Evolutionary conservation across 1,140 invertebrate species (phyloP).

Genomic region (Ceratina australensis): DNA sequence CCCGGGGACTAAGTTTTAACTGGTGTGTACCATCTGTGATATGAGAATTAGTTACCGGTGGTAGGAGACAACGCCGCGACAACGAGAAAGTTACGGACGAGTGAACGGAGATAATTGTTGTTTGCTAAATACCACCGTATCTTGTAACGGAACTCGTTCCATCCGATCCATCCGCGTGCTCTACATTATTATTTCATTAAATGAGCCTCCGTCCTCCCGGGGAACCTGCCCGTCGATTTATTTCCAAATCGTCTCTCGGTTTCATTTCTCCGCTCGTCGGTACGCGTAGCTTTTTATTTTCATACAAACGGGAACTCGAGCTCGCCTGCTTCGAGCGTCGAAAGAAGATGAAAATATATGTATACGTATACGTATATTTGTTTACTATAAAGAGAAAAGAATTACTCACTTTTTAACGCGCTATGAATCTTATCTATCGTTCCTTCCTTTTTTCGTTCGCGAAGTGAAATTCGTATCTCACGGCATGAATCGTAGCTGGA

Average conservation of each 20-base stretch:
- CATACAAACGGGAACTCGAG: slow-evolving; percentile 51
- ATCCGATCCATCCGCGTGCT: not conserved
- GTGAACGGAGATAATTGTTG: slow-evolving; percentile 54
- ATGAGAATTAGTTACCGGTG: slow-evolving; percentile 54
- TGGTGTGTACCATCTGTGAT: slow-evolving; percentile 49
- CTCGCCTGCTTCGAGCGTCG: too few relatives aligned
- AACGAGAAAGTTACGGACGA: slow-evolving; percentile 53
- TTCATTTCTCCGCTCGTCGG: not conserved
- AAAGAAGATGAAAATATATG: too few relatives aligned
- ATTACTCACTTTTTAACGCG: too few relatives aligned
- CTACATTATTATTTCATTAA: slow-evolving; percentile 45
- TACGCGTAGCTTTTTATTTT: slow-evolving; percentile 44
- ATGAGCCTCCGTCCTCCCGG: slow-evolving; percentile 23
- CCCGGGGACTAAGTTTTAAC: slow-evolving; percentile 51
- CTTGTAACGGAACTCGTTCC: slow-evolving; percentile 35
- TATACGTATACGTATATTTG: too few relatives aligned
- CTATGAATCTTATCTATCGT: too few relatives aligned
- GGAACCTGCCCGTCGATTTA: slow-evolving; percentile 33
- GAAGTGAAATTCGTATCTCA: not conserved
- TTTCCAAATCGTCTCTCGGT: not conserved
- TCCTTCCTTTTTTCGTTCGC: not conserved
- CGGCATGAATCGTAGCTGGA: not conserved
- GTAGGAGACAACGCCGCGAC: slow-evolving; percentile 34
- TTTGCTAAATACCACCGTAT: slow-evolving; percentile 52
- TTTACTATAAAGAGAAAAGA: too few relatives aligned